Percentiles rank a stretch among this genome's conserved stretches.
Conservation (phyloP, 2,888 invertebrate genomes). For the Caenorhabditis doughertyi region DNA sequence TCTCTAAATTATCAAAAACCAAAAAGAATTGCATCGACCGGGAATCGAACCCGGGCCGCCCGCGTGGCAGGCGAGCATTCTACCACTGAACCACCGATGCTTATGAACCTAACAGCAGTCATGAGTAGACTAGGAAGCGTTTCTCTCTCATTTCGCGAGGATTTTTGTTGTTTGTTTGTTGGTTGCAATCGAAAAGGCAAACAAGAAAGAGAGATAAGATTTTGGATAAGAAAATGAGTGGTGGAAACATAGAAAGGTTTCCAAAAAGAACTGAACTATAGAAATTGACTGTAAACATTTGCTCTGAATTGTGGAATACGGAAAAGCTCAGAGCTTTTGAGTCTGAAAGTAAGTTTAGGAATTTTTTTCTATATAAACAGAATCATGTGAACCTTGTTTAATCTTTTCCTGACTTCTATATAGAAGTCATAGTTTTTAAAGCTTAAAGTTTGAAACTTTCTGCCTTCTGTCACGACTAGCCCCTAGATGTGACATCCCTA, state of each 20-base stretch:
- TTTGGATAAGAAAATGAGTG: background rate
- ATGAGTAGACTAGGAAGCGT: background rate
- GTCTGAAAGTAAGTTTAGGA: too few relatives aligned
- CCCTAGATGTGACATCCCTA: too few relatives aligned
- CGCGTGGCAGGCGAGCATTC: constrained; percentile 80
- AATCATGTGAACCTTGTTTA: too few relatives aligned
- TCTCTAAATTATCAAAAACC: background rate
- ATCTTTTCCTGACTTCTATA: too few relatives aligned
- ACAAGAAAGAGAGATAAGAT: background rate
- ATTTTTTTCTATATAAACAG: too few relatives aligned
- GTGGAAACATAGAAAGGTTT: background rate
- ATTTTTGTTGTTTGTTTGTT: background rate
- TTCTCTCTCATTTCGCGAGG: background rate
- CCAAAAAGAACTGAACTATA: too few relatives aligned
- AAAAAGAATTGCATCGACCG: constrained; percentile 75
- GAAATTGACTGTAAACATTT: too few relatives aligned
- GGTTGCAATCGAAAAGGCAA: background rate
- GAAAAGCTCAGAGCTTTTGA: too few relatives aligned
- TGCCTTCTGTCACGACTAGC: too few relatives aligned
- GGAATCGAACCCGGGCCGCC: constrained; percentile 80
- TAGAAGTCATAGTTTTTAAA: too few relatives aligned
- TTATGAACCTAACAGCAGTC: background rate
- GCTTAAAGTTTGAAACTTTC: too few relatives aligned
- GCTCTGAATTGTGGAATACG: too few relatives aligned
- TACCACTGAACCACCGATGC: constrained; percentile 80